These are phyloP conservation scores for Scortum barcoo DNA, from an alignment of 2,113 vertebrate species.

Conservation along the genomic window DNA sequence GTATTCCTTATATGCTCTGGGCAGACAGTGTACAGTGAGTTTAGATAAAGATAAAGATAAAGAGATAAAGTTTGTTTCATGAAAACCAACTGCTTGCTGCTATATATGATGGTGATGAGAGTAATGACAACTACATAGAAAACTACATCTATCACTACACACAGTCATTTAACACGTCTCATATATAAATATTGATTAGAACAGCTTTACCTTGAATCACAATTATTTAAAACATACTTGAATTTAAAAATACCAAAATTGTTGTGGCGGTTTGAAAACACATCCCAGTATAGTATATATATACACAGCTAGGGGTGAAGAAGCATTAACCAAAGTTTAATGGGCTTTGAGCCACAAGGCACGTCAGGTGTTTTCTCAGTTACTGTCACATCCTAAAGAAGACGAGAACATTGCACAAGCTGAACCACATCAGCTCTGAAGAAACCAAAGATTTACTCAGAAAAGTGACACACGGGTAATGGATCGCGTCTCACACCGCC, in stretches of 20 bases:
- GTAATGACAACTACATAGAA: no score
- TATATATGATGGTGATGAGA: no score
- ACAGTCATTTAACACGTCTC: neutral
- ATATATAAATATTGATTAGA: neutral
- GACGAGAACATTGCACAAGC: neutral
- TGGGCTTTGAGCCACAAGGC: neutral
- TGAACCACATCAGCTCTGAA: neutral
- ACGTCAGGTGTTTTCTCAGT: neutral
- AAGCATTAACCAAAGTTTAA: neutral
- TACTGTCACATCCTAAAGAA: neutral
- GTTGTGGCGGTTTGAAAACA: neutral
- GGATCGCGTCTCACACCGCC: neutral
- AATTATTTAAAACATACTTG: neutral
- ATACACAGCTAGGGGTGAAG: neutral
- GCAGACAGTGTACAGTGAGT: neutral
- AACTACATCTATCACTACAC: no score
- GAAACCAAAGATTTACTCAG: neutral
- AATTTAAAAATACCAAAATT: neutral
- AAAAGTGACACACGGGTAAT: neutral
- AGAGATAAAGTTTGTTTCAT: neutral
- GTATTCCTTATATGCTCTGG: neutral
- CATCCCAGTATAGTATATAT: neutral
- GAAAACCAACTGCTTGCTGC: no score
- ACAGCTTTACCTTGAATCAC: neutral
- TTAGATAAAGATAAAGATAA: no score